Evolutionary conservation across 2,888 invertebrate genomes (phyloP).

Genomic region (Calephelis perditalis): DNA sequence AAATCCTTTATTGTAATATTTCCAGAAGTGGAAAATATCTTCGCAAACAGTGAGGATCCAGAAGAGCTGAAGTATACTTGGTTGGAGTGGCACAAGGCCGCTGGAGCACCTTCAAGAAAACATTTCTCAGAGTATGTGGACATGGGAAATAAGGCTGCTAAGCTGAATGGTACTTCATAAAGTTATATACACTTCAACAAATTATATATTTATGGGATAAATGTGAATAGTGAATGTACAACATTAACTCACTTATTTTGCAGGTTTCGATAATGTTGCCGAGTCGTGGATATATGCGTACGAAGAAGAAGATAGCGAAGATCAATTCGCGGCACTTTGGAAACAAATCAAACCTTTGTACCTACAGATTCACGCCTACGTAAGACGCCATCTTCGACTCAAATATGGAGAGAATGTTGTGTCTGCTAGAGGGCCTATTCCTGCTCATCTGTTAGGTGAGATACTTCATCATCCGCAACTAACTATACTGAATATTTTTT

Average conservation of each 20-base stretch:
- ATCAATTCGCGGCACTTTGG: constrained; percentile 83
- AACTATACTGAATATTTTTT: too few relatives aligned
- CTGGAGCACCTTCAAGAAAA: constrained; percentile 81
- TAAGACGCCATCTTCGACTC: constrained; percentile 81
- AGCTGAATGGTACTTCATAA: constrained; percentile 77
- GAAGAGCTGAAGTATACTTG: constrained; percentile 88
- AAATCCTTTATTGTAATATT: constrained; percentile 22
- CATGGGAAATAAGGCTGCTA: constrained; percentile 84
- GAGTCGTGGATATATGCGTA: constrained; percentile 85
- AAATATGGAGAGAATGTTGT: constrained; percentile 84
- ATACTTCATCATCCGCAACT: neutral
- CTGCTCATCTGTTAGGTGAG: constrained; percentile 85
- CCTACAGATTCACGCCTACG: constrained; percentile 89
- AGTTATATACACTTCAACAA: too few relatives aligned
- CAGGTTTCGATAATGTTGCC: constrained; percentile 83
- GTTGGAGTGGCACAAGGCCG: constrained; percentile 88
- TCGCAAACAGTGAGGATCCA: constrained; percentile 83
- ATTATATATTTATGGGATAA: too few relatives aligned
- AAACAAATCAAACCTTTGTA: constrained; percentile 89
- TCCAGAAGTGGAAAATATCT: constrained; percentile 83
- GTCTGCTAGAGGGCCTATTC: constrained; percentile 83
- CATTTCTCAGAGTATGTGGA: constrained; percentile 82
- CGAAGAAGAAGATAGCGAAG: constrained; percentile 82
- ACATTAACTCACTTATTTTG: constrained; percentile 15
- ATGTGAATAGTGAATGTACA: too few relatives aligned